Evolutionary conservation across 2,113 vertebrate species (phyloP).

Genomic region (Ctenomys sociabilis): DNA sequence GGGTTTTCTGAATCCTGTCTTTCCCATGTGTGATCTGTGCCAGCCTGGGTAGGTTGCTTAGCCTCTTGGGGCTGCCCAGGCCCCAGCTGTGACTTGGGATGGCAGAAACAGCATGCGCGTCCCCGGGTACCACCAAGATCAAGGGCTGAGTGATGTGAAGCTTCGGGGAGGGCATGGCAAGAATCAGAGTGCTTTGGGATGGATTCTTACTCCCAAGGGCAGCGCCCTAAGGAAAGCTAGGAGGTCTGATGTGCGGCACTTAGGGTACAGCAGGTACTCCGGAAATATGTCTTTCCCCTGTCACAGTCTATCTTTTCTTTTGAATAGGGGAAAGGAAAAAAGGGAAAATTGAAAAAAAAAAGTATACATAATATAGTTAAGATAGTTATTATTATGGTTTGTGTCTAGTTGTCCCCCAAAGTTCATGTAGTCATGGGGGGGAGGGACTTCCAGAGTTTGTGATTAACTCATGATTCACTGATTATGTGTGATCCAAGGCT

Average conservation of each 20-base stretch:
- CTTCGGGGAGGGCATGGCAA: rapidly evolving
- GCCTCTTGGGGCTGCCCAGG: not conserved
- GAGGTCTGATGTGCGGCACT: not conserved
- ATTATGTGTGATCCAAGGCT: no score
- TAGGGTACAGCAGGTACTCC: not conserved
- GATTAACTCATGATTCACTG: no score
- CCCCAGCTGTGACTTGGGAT: not conserved
- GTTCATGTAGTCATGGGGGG: no score
- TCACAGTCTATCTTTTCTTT: no score
- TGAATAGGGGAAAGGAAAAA: no score
- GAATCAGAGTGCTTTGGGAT: no score
- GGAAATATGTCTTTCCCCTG: not conserved
- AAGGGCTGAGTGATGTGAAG: rapidly evolving
- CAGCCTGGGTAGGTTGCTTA: not conserved
- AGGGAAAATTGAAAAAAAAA: no score
- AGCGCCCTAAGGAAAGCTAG: not conserved
- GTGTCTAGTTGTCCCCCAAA: no score
- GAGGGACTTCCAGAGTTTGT: no score
- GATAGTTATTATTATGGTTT: no score
- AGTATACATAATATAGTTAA: no score
- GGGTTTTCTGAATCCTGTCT: not conserved
- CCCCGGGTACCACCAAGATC: not conserved
- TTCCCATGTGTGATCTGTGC: not conserved
- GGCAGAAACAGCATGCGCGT: not conserved
- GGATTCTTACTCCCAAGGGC: not conserved